These are phyloP conservation scores for Liposcelis brunnea DNA, from an alignment of 2,888 invertebrate genomes.

Conservation along the genomic window DNA sequence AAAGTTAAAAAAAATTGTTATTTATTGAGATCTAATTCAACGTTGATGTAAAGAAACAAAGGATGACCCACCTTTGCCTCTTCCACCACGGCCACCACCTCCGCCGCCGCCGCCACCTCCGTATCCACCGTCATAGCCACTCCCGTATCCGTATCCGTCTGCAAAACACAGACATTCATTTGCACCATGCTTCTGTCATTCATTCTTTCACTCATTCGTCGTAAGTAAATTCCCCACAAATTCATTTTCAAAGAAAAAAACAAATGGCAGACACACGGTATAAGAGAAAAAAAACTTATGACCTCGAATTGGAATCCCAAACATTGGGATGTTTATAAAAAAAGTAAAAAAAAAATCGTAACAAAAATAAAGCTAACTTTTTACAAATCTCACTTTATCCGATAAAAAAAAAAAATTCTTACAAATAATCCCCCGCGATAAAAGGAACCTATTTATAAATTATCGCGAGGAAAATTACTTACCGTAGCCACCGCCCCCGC, in stretches of 20 bases:
- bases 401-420: conserved; percentile 12
- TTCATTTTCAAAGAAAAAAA: conserved; percentile 12
- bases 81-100: conserved; percentile 46
- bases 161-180: conserved; percentile 26
- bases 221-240: conserved; percentile 15
- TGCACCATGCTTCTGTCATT: too few relatives aligned
- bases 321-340: conserved; percentile 13
- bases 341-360: conserved; percentile 4
- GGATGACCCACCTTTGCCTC: conserved; percentile 61
- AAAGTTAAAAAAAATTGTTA: neutral
- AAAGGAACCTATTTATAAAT: too few relatives aligned
- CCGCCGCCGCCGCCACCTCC: conserved; percentile 75
- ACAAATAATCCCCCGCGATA: conserved; percentile 18
- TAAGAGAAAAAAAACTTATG: too few relatives aligned
- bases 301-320: conserved; percentile 10
- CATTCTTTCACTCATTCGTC: conserved; percentile 14
- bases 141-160: conserved; percentile 34
- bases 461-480: conserved; percentile 21
- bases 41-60: conserved; percentile 22
- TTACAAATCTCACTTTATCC: neutral
- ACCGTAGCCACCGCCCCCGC: conserved; percentile 59
- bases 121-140: conserved; percentile 72
- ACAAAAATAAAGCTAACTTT: neutral
- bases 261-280: conserved; percentile 7
- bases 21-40: neutral